Conservation (phyloP, 2,113 vertebrate species). For the Chelonoidis abingdonii region DNA sequence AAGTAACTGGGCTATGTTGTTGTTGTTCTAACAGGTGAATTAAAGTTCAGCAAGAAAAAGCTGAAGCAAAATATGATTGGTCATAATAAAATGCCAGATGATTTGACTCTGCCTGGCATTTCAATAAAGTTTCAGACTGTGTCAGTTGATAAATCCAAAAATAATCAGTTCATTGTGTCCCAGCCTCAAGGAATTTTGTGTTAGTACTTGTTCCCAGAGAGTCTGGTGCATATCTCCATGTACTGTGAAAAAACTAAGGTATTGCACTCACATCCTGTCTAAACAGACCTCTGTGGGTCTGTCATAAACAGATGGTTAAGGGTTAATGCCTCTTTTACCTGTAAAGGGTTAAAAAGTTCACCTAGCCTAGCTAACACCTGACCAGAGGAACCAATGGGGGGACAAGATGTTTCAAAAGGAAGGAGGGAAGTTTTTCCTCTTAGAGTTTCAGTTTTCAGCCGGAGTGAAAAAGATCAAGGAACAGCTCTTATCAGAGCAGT, state of each 20-base stretch:
- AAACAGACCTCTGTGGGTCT: not conserved
- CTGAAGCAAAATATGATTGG: conserved; percentile 9
- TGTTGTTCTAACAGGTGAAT: conserved; percentile 46
- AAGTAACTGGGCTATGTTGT: conserved; percentile 23
- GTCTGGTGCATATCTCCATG: not conserved
- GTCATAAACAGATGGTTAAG: too few species aligned
- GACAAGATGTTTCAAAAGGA: too few species aligned
- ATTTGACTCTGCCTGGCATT: not conserved
- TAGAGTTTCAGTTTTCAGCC: too few species aligned
- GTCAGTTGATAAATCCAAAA: not conserved
- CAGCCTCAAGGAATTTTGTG: conserved; percentile 3
- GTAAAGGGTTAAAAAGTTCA: too few species aligned
- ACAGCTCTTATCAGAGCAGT: too few species aligned
- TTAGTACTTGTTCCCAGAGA: not conserved
- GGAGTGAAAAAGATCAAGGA: too few species aligned
- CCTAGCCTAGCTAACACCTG: too few species aligned
- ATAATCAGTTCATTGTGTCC: not conserved
- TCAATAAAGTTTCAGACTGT: not conserved
- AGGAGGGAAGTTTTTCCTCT: too few species aligned
- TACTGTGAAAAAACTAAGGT: not conserved
- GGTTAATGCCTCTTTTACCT: too few species aligned
- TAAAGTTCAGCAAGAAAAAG: conserved; percentile 40
- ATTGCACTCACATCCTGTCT: not conserved
- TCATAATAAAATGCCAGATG: conserved; percentile 17
- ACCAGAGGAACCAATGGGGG: too few species aligned